A percentile compares a stretch with the other conserved stretches of the same genome.
These are phyloP conservation scores for Syrista parreyssii DNA, from an alignment of 2,888 invertebrate species.

Conservation along the genomic window DNA sequence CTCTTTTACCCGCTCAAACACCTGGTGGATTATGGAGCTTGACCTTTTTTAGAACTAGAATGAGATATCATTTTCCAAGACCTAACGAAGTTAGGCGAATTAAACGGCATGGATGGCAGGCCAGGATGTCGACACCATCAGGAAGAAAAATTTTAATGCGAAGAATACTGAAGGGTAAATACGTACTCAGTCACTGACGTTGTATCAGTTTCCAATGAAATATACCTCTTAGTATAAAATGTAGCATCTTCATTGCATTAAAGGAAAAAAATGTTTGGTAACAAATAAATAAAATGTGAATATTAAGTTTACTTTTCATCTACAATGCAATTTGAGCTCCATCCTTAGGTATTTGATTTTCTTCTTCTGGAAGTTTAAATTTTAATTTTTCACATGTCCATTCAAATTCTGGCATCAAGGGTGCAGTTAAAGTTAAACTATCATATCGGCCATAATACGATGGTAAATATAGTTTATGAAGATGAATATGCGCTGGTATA, in stretches of 20 bases:
- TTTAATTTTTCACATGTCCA: conserved; percentile 58
- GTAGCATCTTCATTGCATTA: no score
- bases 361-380: conserved; percentile 33
- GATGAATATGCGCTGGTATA: conserved; percentile 61
- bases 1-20: conserved; percentile 6
- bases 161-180: conserved; percentile 79
- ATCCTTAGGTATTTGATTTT: no score
- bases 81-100: conserved; percentile 80
- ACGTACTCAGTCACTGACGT: conserved; percentile 75
- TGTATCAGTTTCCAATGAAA: not conserved
- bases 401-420: conserved; percentile 49
- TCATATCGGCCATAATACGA: conserved; percentile 30
- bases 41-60: conserved; percentile 63
- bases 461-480: conserved; percentile 46
- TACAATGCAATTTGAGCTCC: no score
- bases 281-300: no score
- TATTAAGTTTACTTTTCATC: no score
- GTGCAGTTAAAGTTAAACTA: conserved; percentile 54
- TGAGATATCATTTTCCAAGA: conserved; percentile 79
- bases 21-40: conserved; percentile 48
- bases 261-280: no score
- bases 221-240: no score
- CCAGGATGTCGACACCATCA: conserved; percentile 75
- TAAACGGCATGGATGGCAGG: conserved; percentile 77
- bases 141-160: conserved; percentile 82